Base-by-base conservation (phyloP, 2,113 vertebrate species). In the Nymphicus hollandicus region DNA sequence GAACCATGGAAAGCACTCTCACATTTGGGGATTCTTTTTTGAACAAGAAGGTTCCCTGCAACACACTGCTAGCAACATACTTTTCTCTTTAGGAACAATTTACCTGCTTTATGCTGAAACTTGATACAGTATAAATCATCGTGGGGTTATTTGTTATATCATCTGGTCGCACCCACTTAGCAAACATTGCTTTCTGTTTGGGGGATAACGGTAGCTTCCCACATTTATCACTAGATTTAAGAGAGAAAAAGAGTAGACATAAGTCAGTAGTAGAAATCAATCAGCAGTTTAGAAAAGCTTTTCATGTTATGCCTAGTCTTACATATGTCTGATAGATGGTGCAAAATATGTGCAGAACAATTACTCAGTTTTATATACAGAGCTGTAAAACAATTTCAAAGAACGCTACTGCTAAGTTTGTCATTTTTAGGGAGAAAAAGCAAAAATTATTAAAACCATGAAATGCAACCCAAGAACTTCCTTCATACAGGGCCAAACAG, bases 91-190 rank as follows among this genome's bases (percentile, higher is more conserved):
- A 58, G 39, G n/a, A 78, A 37, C 16, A 74, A 44, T 74, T 95
- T 96, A 99, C 99, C 99, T 99, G 99, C 89, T 99, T 99, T 98
- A 99, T 99, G 97, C 99, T 99, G 98, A 99, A 99, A 97, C 99
- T 99, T 95, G 99, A 99, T 77, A 99, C 99, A n/a, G 99, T 99
- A 91, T 99, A 99, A 97, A 99, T 99, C 99, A 99, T 99, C 0
- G 98, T 99, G 68, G 99, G 99, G 95, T 99, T 99, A 96, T 98
- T 99, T 94, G 98, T 98, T 93, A 99, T 98, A 68, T 99, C 99
- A 85, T 99, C 99, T 10, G 99, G 99, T 24, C 99, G 97, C 39
- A 99, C 98, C 99, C 99, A 99, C 89, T 98, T 99, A 83, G 99
- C 98, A 98, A 99, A 99, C 87, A 99, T 98, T 33, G 98, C 98